Base-by-base conservation (phyloP, 2,797 vertebrate genomes). In the Esox masquinongy region DNA sequence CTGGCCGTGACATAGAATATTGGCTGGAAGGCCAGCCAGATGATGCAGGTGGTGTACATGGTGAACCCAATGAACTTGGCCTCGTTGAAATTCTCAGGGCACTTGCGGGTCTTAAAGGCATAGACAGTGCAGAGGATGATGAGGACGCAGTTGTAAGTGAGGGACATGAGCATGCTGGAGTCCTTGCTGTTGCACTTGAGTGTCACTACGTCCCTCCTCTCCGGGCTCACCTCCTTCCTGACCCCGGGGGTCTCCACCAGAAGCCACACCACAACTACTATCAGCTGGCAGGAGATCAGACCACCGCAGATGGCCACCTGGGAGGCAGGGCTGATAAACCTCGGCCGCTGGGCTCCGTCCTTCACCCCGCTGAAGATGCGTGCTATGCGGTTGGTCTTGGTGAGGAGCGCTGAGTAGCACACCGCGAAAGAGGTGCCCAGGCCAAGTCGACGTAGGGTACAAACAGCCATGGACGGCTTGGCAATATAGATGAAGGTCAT, bases 11-110 rank as follows among this genome's bases (percentile, higher is more conserved):
- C 97, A 0, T 99, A 99, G 94, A 99, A 99, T 92, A 99, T 99
- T 73, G 98, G 98, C 84, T 99, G 95, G 92, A 99, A 99, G 47
- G 98, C 98, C 88, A 99, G 92, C 98, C 98, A 99, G 93, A 99
- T 99, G 93, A 99, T 99, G 92, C 98, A 99, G 75, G 98, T 99
- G 0, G 98, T 99, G 85, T 99, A 99, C 98, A 99, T 99, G 89
- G 98, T 99, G 88, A 99, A 99, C 39, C 98, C 98, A 0, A 99
- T 99, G 92, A 99, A 99, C 90, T 99, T 99, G 90, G 98, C 98
- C 90, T 99, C 98, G 0, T 99, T 99, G 93, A 99, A 99, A 91
- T 99, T 99, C 88, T 99, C 98, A 0, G 98, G 98, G 85, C 98
- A 99, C 92, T 99, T 99, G 77, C 97, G 92, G 70, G 98, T 99